Base-by-base conservation (phyloP, 2,113 vertebrate species). In the Otis tarda region DNA sequence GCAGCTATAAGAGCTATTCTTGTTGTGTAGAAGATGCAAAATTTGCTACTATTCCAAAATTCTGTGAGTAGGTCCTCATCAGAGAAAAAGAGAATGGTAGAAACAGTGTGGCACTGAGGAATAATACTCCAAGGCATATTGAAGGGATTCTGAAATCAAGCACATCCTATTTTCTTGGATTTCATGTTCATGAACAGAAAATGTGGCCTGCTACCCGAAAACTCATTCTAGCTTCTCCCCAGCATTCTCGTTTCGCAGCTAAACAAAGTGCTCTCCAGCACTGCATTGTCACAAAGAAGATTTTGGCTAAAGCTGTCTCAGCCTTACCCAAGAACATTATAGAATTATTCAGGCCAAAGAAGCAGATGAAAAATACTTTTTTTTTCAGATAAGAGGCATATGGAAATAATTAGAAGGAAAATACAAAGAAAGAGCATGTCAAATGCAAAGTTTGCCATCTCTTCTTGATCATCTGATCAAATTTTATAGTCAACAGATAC, bases 391-490 rank as follows among this genome's bases (percentile, higher is more conserved):
- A 43, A 4, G 57, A 95, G 56, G 57, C 95, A 93, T 80, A 75
- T 93, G 94, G 96, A 98, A 98, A 95, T 68, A 87, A 60, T 94
- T 96, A 95, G 80, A 89, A 87, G 47, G 68, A 80, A 94, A 93
- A 96, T 87, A 68, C 63, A 89, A 94, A 97, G 90, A 69, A 63
- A 50, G 82, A 79, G 87, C 73, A 52, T 60, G 73, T 94, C 89
- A 95, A 83, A 74, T 57, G 49, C 28, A 65, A 94, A 89, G 53
- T 93, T 73, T 78, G 81, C 86, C 92, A 77, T 83, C 63, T 87
- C 94, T 81, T 93, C 89, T 89, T 79, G 75, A 94, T 93, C 87
- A 60, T 70, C 84, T 82, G 59, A 71, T 81, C 81, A 80, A 49
- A 85, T 85, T 83, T 86, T 63, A 90, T 60, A 43, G 37, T 6